Conservation (phyloP, 1,140 invertebrate species). For the Bilobella aurantiaca region DNA sequence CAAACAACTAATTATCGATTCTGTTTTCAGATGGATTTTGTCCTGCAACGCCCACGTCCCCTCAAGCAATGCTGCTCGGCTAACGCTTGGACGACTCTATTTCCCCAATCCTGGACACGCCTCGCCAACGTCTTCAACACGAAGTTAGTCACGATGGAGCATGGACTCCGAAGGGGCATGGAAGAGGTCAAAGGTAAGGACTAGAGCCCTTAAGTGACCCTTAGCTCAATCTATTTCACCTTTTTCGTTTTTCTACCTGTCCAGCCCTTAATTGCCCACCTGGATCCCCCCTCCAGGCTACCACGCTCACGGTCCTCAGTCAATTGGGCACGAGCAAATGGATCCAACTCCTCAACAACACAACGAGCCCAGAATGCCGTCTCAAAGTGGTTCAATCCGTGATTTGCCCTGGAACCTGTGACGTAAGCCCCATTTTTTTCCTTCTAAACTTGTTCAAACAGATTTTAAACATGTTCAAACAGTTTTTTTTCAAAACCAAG, state of each 20-base stretch:
- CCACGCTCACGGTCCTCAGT: neutral
- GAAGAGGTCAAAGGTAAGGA: slow-evolving; percentile 3
- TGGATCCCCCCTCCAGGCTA: neutral
- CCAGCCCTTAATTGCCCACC: slow-evolving; percentile 12
- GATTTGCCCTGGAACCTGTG: slow-evolving; percentile 6
- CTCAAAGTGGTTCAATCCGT: slow-evolving; percentile 10
- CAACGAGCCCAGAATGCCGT: slow-evolving; percentile 13
- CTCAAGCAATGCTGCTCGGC: slow-evolving; percentile 4
- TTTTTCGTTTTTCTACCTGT: neutral
- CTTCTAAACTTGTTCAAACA: no score
- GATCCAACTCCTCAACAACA: slow-evolving; percentile 10
- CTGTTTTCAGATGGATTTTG: neutral
- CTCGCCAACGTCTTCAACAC: neutral
- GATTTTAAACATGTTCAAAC: no score
- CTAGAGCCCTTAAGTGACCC: neutral
- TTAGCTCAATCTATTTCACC: neutral
- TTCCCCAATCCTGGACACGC: neutral
- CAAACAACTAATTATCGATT: neutral
- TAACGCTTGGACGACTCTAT: neutral
- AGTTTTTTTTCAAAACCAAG: no score
- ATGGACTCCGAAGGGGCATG: neutral
- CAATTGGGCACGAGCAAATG: slow-evolving; percentile 13
- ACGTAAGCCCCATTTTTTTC: no score
- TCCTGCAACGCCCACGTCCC: neutral
- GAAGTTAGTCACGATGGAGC: neutral